Base-by-base conservation (phyloP, 2,888 invertebrate species). In the Oxyscelio sp. region DNA sequence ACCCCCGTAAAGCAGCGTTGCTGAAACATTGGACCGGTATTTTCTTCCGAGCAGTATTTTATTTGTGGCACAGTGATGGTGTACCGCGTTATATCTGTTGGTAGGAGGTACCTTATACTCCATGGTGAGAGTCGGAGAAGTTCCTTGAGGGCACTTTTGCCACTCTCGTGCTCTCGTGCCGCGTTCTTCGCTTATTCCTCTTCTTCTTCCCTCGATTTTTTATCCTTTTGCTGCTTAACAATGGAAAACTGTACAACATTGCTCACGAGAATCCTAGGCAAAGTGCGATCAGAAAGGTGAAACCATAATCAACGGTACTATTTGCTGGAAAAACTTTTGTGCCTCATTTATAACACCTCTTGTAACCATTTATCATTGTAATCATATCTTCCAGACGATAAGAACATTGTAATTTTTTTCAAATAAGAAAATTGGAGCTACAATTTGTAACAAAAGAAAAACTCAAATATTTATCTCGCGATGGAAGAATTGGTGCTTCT, bases 11-110 rank as follows among this genome's bases (percentile, higher is more conserved):
- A 87, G 85, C 88, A 87, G 86, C 90, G 88, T 89, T 90, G 88
- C 85, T 90, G 89, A 73, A 86, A 87, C 88, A 84, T 87, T 83
- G 88, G 89, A 90, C 91, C 90, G 91, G 91, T 91, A 90, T 90
- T 89, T 89, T 90, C 89, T 90, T 90, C 87, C 79, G 87, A 66
- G 86, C 87, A 87, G 86, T 88, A 87, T 90, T 90, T 90, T 88
- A 90, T 89, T 83, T 75, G 82, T 85, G 87, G 85, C 71, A 83
- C 73, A 63, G 59, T 58, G 85, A 85, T 74, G 86, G 83, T 83
- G 84, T 74, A 82, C 74, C 56, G 65, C 80, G 84, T 83, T 85
- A 70, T 77, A 83, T 82, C 77, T 78, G 75, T 70, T 52, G 75
- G 78, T 82, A 73, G 79, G 73, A 84, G 74, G 73, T 71, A 77